Evolutionary conservation across 2,888 invertebrate species (phyloP).

Genomic region (Nysson spinosus): DNA sequence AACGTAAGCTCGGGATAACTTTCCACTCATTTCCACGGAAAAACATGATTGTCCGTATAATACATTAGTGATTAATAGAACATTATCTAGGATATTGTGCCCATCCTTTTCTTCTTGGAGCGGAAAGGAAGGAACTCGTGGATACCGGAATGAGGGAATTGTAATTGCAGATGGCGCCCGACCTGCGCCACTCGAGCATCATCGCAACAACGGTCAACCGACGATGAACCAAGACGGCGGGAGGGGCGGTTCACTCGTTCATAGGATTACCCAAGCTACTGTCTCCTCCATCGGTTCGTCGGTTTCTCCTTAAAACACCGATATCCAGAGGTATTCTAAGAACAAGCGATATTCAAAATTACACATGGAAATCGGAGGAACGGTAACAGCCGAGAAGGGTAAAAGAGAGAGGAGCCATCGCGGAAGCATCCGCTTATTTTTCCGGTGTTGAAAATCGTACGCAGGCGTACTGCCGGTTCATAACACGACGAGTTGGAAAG

Average conservation of each 20-base stretch:
- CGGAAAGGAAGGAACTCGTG: slow-evolving; percentile 41
- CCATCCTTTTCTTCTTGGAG: too few species aligned
- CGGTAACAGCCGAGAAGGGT: slow-evolving; percentile 5
- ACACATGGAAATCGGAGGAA: slow-evolving; percentile 5
- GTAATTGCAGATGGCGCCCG: slow-evolving; percentile 73
- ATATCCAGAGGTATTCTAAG: slow-evolving; percentile 37
- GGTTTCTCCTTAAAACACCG: slow-evolving; percentile 32
- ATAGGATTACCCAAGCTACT: slow-evolving; percentile 46
- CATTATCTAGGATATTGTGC: too few species aligned
- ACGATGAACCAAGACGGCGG: slow-evolving; percentile 31
- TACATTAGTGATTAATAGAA: too few species aligned
- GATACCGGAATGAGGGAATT: slow-evolving; percentile 64
- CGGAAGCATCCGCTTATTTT: slow-evolving; percentile 23
- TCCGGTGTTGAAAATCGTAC: slow-evolving; percentile 18
- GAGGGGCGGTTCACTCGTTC: slow-evolving; percentile 40
- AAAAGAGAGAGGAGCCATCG: slow-evolving; percentile 17
- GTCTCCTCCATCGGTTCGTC: slow-evolving; percentile 37
- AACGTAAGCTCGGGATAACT: too few species aligned
- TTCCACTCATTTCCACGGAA: too few species aligned
- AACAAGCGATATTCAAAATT: slow-evolving; percentile 28
- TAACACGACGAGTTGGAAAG: too few species aligned
- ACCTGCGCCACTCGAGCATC: slow-evolving; percentile 62
- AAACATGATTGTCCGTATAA: too few species aligned
- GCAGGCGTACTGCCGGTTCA: slow-evolving; percentile 17
- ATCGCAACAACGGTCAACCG: slow-evolving; percentile 51